Percentiles rank a stretch among this genome's conserved stretches.
Evolutionary conservation across 2,113 vertebrate species (phyloP).

Genomic region (Tragelaphus strepsiceros): DNA sequence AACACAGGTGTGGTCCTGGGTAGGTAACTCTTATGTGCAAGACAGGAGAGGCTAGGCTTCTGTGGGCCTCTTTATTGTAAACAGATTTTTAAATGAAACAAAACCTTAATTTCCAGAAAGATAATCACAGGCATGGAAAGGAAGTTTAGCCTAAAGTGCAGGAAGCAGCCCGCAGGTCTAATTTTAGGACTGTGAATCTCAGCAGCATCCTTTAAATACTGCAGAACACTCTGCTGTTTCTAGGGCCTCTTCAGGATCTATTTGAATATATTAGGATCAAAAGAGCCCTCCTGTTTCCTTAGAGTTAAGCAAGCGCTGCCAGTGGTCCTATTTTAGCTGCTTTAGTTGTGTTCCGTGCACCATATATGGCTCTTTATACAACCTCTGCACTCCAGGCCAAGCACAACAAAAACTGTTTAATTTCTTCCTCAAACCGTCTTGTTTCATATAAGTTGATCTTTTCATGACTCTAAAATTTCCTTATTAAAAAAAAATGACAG

Average conservation of each 20-base stretch:
- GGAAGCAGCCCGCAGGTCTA: not conserved
- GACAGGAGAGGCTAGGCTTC: not conserved
- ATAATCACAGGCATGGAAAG: not conserved
- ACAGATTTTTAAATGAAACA: not conserved
- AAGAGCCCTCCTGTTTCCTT: not conserved
- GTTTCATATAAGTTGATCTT: constrained; percentile 28
- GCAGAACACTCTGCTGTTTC: not conserved
- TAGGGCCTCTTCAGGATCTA: not conserved
- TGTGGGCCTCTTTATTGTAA: not conserved
- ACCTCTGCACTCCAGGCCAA: not conserved
- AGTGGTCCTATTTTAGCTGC: not conserved
- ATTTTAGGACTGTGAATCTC: constrained; percentile 8
- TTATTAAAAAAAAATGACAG: constrained; percentile 25
- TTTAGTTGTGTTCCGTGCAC: not conserved
- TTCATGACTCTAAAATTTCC: constrained; percentile 22
- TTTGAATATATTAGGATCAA: not conserved
- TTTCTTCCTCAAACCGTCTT: constrained; percentile 24
- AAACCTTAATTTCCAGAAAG: not conserved
- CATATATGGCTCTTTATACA: not conserved
- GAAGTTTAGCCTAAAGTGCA: not conserved
- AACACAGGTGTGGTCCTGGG: not conserved
- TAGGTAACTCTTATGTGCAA: not conserved
- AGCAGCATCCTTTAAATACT: not conserved
- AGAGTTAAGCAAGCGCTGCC: not conserved
- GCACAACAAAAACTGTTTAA: not conserved